These are phyloP conservation scores for Thereva nobilitata DNA, from an alignment of 2,888 invertebrate species.

Conservation along the genomic window DNA sequence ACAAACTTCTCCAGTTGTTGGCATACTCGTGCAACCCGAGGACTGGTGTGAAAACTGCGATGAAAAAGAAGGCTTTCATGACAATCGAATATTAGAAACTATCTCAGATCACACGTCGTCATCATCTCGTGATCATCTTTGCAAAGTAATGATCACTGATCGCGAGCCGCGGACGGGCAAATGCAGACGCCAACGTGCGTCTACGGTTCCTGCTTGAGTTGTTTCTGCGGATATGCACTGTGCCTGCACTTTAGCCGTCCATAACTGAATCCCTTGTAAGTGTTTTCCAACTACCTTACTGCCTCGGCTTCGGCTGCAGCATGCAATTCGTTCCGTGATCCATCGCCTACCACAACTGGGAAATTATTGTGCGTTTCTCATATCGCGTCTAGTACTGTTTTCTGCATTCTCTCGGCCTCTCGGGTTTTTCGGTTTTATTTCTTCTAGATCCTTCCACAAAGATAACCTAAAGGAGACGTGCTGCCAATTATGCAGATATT, in stretches of 20 bases:
- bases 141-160: slow-evolving; percentile 31
- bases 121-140: slow-evolving; percentile 34
- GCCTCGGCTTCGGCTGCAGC: background rate
- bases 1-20: no score
- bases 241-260: slow-evolving; percentile 19
- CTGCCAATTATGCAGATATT: no score
- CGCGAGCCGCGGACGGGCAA: slow-evolving; percentile 20
- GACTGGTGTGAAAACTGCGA: no score
- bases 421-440: slow-evolving; percentile 11
- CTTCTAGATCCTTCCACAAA: background rate
- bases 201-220: slow-evolving; percentile 8
- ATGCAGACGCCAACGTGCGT: slow-evolving; percentile 33
- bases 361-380: slow-evolving; percentile 35
- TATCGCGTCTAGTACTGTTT: slow-evolving; percentile 21
- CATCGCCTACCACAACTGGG: slow-evolving; percentile 35
- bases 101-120: slow-evolving; percentile 26
- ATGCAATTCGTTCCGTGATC: slow-evolving; percentile 34
- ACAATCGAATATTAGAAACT: slow-evolving; percentile 33
- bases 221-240: background rate
- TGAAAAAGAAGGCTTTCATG: slow-evolving; percentile 24
- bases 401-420: slow-evolving; percentile 20
- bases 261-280: slow-evolving; percentile 36
- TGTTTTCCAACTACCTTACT: slow-evolving; percentile 7
- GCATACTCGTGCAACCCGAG: no score
- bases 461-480: background rate